Base-by-base conservation (phyloP, 2,888 invertebrate species). In the Achlya flavicornis region DNA sequence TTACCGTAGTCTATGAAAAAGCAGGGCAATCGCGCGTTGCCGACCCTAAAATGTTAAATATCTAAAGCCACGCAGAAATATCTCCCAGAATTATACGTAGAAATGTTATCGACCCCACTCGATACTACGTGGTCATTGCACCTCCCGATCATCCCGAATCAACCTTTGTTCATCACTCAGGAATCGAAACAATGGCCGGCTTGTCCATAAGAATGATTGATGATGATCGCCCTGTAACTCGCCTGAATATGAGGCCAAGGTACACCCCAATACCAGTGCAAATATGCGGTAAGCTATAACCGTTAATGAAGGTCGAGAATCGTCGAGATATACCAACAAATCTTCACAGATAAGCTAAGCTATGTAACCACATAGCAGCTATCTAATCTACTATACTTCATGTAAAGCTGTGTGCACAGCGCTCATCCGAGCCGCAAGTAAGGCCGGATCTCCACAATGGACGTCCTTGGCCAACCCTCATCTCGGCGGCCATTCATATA, bases 381-480 rank as follows among this genome's bases (percentile, higher is more conserved):
- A 60, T 60, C 58, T 58, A 60, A 69, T 66, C 59, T 53, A 62
- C 61, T 63, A 53, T 19, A 14, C 53, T 53, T 19, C 53, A 19
- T 48, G 16, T 53, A 61, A 32, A 63, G 58, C 43, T 60, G 67
- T 69, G 63, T 67, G 67, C 63, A 66, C 66, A 62, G 57, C 26
- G 62, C 68, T 65, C 71, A 73, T 69, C 72, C 66, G 67, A 61
- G 63, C 66, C 62, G 68, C 70, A 74, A 73, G 75, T 74, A 66
- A 73, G 71, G 76, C 83, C 86, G 87, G 85, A 82, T 86, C 83
- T 82, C 76, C 78, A 91, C 90, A 92, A 91, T 88, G 80, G 73
- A 70, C 81, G 92, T 80, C 92, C 92, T 92, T 93, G 92, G 87
- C 74, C 84, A 84, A 82, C 91, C 92, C 92, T 90, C 88, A 75